Conservation (phyloP, 2,797 vertebrate species). For the Cygnus olor region DNA sequence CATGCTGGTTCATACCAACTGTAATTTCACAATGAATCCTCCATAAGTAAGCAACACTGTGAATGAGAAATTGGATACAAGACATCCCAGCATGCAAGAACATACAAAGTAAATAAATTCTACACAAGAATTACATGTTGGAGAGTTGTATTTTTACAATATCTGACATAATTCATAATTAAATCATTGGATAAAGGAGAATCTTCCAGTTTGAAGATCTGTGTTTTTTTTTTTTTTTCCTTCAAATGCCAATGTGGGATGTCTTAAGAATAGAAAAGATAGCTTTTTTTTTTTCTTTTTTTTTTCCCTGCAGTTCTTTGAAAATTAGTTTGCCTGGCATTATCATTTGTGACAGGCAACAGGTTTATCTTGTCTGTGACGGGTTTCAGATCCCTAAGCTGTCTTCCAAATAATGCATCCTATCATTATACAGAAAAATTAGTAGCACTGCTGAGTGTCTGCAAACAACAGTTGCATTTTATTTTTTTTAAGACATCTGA, state of each 20-base stretch:
- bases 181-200: not conserved
- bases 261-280: not conserved
- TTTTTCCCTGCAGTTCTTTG: rapidly evolving
- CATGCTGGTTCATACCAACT: constrained; percentile 53
- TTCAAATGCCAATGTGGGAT: not conserved
- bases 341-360: constrained; percentile 1
- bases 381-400: constrained; percentile 20
- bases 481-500: constrained; percentile 58
- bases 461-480: constrained; percentile 58
- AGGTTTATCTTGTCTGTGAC: not conserved
- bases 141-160: not conserved
- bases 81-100: constrained; percentile 6
- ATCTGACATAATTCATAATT: constrained; percentile 31
- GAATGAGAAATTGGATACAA: constrained; percentile 11
- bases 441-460: not conserved
- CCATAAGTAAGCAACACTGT: constrained; percentile 28
- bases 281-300: not conserved
- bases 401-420: constrained; percentile 5
- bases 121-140: not conserved
- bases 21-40: constrained; percentile 68
- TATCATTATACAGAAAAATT: constrained; percentile 45
- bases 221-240: constrained; percentile 33
- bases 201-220: constrained; percentile 7
- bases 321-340: not conserved
- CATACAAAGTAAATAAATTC: constrained; percentile 49